Percentiles rank a stretch among this genome's conserved stretches.
Evolutionary conservation across 1,140 invertebrate genomes (phyloP).

Genomic region (Sminthurinus signatus): DNA sequence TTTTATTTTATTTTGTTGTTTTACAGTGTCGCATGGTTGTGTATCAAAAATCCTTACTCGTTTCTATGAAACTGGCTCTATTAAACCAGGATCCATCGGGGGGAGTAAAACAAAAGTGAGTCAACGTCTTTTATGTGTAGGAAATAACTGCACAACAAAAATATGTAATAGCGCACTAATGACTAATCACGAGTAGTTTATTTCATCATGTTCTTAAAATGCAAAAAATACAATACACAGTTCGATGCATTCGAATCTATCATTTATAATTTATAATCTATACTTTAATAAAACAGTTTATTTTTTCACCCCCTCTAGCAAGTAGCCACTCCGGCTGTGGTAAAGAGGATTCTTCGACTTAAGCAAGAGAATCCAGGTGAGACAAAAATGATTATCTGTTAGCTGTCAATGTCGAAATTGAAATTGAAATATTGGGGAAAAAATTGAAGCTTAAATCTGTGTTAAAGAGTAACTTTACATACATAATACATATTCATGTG

Average conservation of each 20-base stretch:
- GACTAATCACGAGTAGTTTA: neutral
- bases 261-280: neutral
- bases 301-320: slow-evolving; percentile 54
- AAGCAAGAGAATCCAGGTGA: slow-evolving; percentile 88
- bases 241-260: neutral
- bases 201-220: neutral
- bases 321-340: slow-evolving; percentile 86
- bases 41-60: slow-evolving; percentile 96
- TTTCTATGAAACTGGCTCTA: slow-evolving; percentile 91
- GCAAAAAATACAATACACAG: neutral
- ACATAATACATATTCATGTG: no score
- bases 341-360: slow-evolving; percentile 81
- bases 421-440: no score
- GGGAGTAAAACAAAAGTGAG: slow-evolving; percentile 82
- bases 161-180: neutral
- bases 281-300: neutral
- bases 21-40: slow-evolving; percentile 92
- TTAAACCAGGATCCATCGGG: slow-evolving; percentile 81
- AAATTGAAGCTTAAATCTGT: no score
- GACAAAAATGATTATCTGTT: no score
- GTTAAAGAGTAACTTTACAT: no score
- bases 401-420: no score
- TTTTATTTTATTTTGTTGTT: no score
- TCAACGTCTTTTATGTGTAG: neutral
- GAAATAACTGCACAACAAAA: neutral